Percentiles rank a stretch among this genome's conserved stretches.
phyloP scores from a whole-genome alignment of 2,113 vertebrate species.

The Cinclus mexicanus region DNA sequence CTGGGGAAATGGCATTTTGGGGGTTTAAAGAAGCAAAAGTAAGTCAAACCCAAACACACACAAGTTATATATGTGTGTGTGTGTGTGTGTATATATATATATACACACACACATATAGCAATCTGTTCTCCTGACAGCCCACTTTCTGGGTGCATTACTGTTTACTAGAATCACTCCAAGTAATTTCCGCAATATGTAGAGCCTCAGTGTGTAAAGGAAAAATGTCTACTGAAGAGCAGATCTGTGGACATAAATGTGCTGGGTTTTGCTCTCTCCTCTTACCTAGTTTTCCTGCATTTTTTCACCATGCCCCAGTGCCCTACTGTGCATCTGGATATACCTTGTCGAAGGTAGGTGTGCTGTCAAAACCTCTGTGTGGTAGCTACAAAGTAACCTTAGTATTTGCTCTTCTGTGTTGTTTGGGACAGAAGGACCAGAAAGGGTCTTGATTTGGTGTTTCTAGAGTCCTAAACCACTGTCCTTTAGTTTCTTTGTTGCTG shows the following conservation, averaged over 20 bases:
- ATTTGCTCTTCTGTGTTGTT: background rate
- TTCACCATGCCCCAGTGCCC: background rate
- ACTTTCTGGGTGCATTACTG: background rate
- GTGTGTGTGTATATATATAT: no score
- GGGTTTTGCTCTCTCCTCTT: background rate
- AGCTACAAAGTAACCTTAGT: background rate
- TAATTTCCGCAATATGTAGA: background rate
- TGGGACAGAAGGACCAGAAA: background rate
- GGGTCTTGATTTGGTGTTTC: background rate
- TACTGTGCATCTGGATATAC: background rate
- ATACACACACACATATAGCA: no score
- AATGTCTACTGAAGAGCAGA: background rate
- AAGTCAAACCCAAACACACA: background rate
- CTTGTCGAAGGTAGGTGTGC: background rate
- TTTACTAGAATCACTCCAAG: background rate
- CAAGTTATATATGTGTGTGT: no score
- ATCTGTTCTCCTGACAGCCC: fast-evolving
- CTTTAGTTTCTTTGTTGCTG: background rate
- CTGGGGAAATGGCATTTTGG: background rate
- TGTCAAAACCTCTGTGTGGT: background rate
- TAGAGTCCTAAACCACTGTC: background rate
- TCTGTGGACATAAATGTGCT: background rate
- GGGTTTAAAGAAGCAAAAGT: background rate
- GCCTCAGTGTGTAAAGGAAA: background rate
- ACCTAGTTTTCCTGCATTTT: background rate